Evolutionary conservation across 2,113 vertebrate species (phyloP), one percentile per base, ranked within the genome.

Genomic region (Pluvianellus socialis): DNA sequence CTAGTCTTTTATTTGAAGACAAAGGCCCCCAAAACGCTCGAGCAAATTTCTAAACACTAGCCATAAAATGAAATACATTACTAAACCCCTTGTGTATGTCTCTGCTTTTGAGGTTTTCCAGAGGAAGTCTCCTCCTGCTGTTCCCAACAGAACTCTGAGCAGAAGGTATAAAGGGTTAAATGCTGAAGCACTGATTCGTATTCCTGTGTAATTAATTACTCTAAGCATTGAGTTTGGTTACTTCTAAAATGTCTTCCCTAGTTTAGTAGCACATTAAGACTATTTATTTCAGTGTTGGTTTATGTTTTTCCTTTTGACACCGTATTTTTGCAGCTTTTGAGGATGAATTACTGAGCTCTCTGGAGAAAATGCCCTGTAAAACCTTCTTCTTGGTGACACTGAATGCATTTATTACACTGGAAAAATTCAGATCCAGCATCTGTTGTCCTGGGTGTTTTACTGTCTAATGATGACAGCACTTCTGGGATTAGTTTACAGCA

Each of bases 381-480:
- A 83, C 50, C 70, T 8, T 82, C 52, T 92, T 88, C 79, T 70
- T 86, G 22, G 81, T 52, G 86, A 95, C 35, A 44, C 10, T 26
- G 66, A 79, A 85, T 66, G 58, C 24, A 85, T 95, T 94, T 94
- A 88, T 90, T 90, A 91, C 65, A 56, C 68, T n/a, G 49, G 66
- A 96, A 97, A 95, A 96, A 94, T 74, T 96, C 77, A 86, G 87
- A 94, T 81, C 52, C 63, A 83, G 89, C 86, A 95, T 92, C 94
- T 96, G 86, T 87, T 93, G 71, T 93, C 55, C 90, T 93, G 47
- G 71, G 79, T 90, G 50, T 79, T 94, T 96, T 84, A 90, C 53
- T 84, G 79, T 56, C n/a, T 90, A 95, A 92, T 79, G 81, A 95
- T 75, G 86, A 92, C 44, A 52, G 30, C 0, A 7, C 49, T 63